These are phyloP conservation scores for Canis aureus DNA, from an alignment of 2,113 vertebrate genomes.

Conservation along the genomic window DNA sequence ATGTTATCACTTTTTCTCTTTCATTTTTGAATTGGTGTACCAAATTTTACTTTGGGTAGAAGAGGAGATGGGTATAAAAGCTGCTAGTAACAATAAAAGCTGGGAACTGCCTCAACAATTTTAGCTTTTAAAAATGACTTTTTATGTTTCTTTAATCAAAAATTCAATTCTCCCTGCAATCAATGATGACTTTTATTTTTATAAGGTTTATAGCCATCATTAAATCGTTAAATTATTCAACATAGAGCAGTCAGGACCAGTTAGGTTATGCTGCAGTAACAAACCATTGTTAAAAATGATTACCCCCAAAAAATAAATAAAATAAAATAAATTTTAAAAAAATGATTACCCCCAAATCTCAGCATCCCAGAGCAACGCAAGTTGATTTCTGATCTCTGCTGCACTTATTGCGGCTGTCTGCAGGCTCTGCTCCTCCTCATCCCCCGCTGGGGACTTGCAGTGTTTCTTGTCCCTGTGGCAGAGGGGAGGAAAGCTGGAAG, in stretches of 20 bases:
- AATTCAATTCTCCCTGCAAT: background rate
- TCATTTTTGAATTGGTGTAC: background rate
- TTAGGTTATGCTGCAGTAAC: background rate
- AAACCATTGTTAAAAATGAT: background rate
- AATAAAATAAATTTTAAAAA: no score
- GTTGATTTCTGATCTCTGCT: background rate
- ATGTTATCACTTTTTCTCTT: background rate
- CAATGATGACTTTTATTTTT: background rate
- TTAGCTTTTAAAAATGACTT: background rate
- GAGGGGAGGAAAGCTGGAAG: background rate
- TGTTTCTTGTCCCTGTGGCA: background rate
- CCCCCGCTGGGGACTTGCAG: background rate
- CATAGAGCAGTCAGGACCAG: background rate
- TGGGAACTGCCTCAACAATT: background rate
- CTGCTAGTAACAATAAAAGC: background rate
- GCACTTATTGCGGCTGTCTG: no score
- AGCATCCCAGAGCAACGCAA: background rate
- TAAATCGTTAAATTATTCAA: background rate
- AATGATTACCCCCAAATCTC: background rate
- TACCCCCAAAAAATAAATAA: no score
- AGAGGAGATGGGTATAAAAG: background rate
- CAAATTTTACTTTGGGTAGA: background rate
- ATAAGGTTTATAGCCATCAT: background rate
- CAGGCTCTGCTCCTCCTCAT: no score
- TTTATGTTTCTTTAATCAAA: background rate